Evolutionary conservation across 2,888 invertebrate species (phyloP).

Genomic region (Troides helena): DNA sequence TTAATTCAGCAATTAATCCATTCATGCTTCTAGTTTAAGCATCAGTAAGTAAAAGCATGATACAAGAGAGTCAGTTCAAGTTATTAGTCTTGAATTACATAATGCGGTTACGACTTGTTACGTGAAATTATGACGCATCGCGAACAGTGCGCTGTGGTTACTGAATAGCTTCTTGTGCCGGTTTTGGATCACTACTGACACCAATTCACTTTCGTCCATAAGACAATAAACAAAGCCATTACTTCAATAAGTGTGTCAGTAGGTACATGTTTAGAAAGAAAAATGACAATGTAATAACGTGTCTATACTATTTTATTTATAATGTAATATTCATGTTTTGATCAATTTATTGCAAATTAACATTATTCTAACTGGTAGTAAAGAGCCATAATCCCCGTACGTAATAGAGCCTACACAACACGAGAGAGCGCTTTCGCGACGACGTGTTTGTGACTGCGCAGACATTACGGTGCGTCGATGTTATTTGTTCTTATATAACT

Average conservation of each 20-base stretch:
- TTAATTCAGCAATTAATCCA: background rate
- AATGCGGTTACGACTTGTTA: slow-evolving; percentile 49
- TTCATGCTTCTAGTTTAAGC: background rate
- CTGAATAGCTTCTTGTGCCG: slow-evolving; percentile 56
- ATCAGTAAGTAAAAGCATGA: background rate
- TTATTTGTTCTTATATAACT: slow-evolving; percentile 71
- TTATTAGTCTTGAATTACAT: slow-evolving; percentile 49
- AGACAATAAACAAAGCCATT: slow-evolving; percentile 60
- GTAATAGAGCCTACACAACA: slow-evolving; percentile 37
- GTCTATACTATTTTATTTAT: no score
- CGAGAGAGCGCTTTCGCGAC: slow-evolving; percentile 68
- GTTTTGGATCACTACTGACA: slow-evolving; percentile 71
- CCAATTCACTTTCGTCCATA: slow-evolving; percentile 65
- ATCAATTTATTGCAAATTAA: background rate
- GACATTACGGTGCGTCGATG: slow-evolving; percentile 57
- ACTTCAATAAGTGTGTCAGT: slow-evolving; percentile 4
- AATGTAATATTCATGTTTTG: no score
- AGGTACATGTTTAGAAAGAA: no score
- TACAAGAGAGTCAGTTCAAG: background rate
- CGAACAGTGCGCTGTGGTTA: slow-evolving; percentile 53
- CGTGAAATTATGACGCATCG: slow-evolving; percentile 65
- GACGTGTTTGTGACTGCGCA: slow-evolving; percentile 50
- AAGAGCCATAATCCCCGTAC: slow-evolving; percentile 22
- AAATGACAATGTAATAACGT: no score
- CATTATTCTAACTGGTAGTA: background rate